Evolutionary conservation across 2,797 vertebrate species (phyloP), one percentile per base, ranked within the genome.

Genomic region (Premnoplex brunnescens): DNA sequence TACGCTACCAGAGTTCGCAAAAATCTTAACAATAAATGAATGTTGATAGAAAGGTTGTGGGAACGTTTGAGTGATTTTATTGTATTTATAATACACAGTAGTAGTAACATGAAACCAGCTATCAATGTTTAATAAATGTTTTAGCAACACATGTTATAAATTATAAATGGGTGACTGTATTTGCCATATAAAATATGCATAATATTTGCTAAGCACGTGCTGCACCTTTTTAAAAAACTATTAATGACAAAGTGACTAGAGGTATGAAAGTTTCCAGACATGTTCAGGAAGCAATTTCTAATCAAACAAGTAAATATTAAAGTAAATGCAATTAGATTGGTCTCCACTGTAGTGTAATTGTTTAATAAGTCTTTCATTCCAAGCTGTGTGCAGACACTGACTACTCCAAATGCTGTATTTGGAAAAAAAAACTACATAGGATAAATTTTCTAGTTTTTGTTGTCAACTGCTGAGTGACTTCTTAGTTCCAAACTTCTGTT

Each of bases 101-200:
- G 59, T 81, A 85, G 73, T 54, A 90, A 78, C 59, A 80, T 91
- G 94, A 98, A 97, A 91, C 43, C 63, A 96, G 67, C 55, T 95
- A 88, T 91, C 82, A 88, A 68, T 73, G 90, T 85, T 95, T 95
- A 96, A 97, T 96, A 96, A 95, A 87, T 74, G 46, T 92, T 97
- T 97, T 91, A 93, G 59, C 74, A 96, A 91, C 58, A 88, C 66
- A 56, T 71, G 63, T 87, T 94, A 93, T 96, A 92, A 94, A 96
- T 97, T 94, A 97, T 96, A 91, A 95, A 93, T 91, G 34, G 60
- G 30, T 81, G 73, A 51, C 79, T 96, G 89, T 94, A 95, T 71
- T 51, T 84, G 39, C 41, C 48, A 64, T 68, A 95, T 97, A 92
- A 97, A 97, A 96, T 94, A 97, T 82, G 59, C 75, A 97, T 95